phyloP scores from a whole-genome alignment of 2,888 invertebrate species.

The Glyphotaelius pellucidus region DNA sequence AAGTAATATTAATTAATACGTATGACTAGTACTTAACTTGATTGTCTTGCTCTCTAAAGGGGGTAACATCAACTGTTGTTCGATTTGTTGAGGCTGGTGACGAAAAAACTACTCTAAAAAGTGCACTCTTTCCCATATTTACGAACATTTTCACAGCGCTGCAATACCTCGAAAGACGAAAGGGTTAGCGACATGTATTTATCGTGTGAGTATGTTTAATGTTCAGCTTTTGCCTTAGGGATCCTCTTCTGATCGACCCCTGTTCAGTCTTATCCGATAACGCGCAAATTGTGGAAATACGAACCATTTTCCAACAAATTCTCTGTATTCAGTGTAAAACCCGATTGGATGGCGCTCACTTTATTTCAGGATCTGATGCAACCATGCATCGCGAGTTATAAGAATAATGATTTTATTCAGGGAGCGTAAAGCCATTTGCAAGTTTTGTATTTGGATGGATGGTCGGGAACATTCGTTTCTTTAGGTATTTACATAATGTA shows the following conservation, averaged over 20 bases:
- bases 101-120: too few relatives aligned
- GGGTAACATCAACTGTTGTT: too few relatives aligned
- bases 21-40: too few relatives aligned
- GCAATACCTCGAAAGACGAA: too few relatives aligned
- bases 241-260: too few relatives aligned
- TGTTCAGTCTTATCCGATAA: neutral
- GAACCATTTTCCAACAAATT: neutral
- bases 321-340: neutral
- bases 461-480: neutral
- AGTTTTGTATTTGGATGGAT: conserved; percentile 20
- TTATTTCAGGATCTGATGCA: neutral
- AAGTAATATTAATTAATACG: too few relatives aligned
- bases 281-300: neutral
- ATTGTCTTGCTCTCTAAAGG: too few relatives aligned
- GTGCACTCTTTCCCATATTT: too few relatives aligned
- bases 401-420: neutral
- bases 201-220: neutral
- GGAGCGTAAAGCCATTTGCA: conserved; percentile 12
- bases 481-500: conserved; percentile 10
- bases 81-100: too few relatives aligned
- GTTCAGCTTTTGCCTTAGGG: too few relatives aligned
- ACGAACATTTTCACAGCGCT: too few relatives aligned
- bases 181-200: too few relatives aligned
- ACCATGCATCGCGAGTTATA: neutral
- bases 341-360: neutral